Evolutionary conservation across 2,797 vertebrate species (phyloP).

Genomic region (Crenichthys baileyi): DNA sequence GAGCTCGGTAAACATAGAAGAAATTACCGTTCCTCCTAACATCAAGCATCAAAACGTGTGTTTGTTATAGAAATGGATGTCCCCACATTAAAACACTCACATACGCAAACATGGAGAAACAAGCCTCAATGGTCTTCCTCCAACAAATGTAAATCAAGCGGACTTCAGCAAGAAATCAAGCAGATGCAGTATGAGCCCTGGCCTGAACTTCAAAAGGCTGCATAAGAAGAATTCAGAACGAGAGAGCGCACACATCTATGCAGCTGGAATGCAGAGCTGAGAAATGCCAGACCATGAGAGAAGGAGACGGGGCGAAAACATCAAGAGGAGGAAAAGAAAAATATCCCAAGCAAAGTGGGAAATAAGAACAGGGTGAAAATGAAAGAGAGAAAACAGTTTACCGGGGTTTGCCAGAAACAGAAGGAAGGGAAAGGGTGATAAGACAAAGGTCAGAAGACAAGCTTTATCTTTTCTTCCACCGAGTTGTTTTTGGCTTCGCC

Average conservation of each 20-base stretch:
- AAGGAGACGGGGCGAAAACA: constrained; percentile 26
- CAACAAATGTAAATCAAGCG: constrained; percentile 28
- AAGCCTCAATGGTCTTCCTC: constrained; percentile 1
- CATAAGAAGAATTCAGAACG: constrained; percentile 40
- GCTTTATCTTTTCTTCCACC: constrained; percentile 48
- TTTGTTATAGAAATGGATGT: constrained; percentile 15
- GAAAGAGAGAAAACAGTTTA: constrained; percentile 26
- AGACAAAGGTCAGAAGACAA: constrained; percentile 1
- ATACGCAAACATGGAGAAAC: background rate
- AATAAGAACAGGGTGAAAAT: constrained; percentile 34
- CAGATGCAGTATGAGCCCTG: constrained; percentile 15
- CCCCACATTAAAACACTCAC: background rate
- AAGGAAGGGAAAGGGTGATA: background rate
- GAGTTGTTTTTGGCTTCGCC: constrained; percentile 39
- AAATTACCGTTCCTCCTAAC: constrained; percentile 12
- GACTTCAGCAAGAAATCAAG: constrained; percentile 33
- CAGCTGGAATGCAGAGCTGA: constrained; percentile 67
- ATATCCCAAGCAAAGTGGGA: constrained; percentile 30
- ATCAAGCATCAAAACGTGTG: constrained; percentile 23
- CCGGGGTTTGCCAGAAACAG: constrained; percentile 25
- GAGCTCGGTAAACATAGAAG: constrained; percentile 9
- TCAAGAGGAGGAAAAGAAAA: constrained; percentile 39
- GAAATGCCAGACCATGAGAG: constrained; percentile 66
- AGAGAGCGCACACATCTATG: constrained; percentile 12
- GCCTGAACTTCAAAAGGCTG: constrained; percentile 37